Base-by-base conservation (phyloP, 2,888 invertebrate species). In the Lacanobia wlatinum region DNA sequence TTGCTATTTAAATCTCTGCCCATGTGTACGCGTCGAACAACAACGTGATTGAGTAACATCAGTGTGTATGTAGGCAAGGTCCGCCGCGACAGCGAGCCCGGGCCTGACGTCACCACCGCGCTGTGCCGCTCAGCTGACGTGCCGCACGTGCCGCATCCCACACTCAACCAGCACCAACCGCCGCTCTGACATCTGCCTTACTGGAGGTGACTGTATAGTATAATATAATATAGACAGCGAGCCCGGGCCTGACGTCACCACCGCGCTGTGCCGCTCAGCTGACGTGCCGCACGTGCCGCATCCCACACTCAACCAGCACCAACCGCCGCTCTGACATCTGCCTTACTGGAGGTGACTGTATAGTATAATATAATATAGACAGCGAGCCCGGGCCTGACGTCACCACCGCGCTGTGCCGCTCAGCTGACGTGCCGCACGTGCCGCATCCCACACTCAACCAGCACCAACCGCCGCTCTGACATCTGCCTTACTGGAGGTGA, bases 321-420 rank as follows among this genome's bases (percentile, higher is more conserved):
- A 88, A 76, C 96, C 96, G 89, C 96, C 34, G 34, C 34, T 34
- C 34, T 34, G 34, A 34, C 34, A 34, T 34, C 34, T 34, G 34
- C 34, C 34, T 85, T 96, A 94, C 87, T 96, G 97, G 96, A 97
- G 97, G 97, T 97, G 89, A 46, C 34, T 34, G 34, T 34, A 34
- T 34, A 34, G 6, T 34, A 34, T 34, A 34, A 34, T 34, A 34
- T 34, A 34, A 34, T 34, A 34, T 34, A 34, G 34, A 34, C 82
- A 94, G 94, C 72, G 96, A 93, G 77, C 67, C 81, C 12, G 72
- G 58, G 79, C 89, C 64, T 78, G 84, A 71, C 75, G 84, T 65
- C 28, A 77, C 74, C 0, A 92, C 94, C 9, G 94, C 94, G 69
- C 88, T 96, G 75, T 95, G 95, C 88, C 96, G 96, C 85, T 93